phyloP scores from a whole-genome alignment of 1,140 invertebrate species.

The Pachyrhynchus sulphureomaculatus region DNA sequence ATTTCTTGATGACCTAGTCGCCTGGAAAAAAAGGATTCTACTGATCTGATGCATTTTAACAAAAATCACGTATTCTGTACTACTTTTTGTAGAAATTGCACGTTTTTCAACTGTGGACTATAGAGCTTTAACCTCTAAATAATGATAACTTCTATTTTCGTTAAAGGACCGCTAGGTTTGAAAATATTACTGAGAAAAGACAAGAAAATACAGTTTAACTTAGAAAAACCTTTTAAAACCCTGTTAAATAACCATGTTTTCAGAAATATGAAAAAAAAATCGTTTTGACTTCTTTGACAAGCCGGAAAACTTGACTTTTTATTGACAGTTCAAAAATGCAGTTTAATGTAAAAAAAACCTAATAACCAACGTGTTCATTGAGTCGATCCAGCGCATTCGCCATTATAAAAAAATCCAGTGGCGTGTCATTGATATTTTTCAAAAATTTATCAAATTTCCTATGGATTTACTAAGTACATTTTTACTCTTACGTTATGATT shows the following conservation, averaged over 20 bases:
- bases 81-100: constrained; percentile 5
- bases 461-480: no score
- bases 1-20: constrained; percentile 6
- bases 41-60: constrained; percentile 25
- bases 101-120: constrained; percentile 20
- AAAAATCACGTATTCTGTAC: neutral
- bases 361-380: neutral
- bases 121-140: constrained; percentile 15
- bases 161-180: no score
- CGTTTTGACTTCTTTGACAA: constrained; percentile 6
- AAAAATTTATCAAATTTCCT: no score
- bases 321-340: neutral
- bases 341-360: neutral
- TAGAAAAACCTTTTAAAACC: constrained; percentile 11
- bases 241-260: constrained; percentile 25
- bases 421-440: no score
- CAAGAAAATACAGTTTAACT: constrained; percentile 8
- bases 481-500: no score
- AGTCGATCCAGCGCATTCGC: no score
- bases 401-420: no score
- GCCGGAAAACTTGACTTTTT: neutral
- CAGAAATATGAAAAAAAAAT: neutral
- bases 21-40: constrained; percentile 15
- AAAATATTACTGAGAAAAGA: neutral
- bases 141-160: no score